These are phyloP conservation scores for Phocoena sinus DNA, from an alignment of 2,113 vertebrate genomes.

Conservation along the genomic window DNA sequence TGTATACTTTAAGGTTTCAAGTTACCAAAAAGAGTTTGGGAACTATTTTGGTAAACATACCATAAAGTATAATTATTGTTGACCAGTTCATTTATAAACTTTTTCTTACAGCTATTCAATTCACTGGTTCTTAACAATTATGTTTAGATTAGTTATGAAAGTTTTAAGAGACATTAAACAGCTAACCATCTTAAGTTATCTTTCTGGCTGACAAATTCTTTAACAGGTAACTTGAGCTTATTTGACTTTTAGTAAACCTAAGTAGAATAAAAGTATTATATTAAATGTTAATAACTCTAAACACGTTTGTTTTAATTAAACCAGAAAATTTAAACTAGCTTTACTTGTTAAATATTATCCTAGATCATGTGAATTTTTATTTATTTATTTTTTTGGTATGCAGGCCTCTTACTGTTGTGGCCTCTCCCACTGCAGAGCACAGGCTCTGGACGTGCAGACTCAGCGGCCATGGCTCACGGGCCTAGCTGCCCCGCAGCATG, in stretches of 20 bases:
- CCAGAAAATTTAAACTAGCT: not conserved
- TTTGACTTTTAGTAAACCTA: not conserved
- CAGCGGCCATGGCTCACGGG: too few relatives aligned
- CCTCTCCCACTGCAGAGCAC: too few relatives aligned
- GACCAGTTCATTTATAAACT: not conserved
- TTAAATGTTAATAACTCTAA: not conserved
- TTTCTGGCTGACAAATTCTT: not conserved
- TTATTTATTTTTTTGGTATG: too few relatives aligned
- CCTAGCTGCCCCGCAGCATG: too few relatives aligned
- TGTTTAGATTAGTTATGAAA: not conserved
- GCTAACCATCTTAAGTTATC: not conserved
- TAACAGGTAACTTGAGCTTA: not conserved
- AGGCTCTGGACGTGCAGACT: too few relatives aligned
- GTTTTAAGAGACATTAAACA: not conserved
- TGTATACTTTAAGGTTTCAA: not conserved
- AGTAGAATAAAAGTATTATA: not conserved
- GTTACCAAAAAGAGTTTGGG: not conserved
- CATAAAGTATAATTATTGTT: not conserved
- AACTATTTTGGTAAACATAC: not conserved
- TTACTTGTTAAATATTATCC: not conserved
- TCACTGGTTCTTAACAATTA: not conserved
- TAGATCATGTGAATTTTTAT: not conserved
- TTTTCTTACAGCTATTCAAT: not conserved
- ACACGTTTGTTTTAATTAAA: not conserved
- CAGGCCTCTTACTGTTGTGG: too few relatives aligned